Percentiles rank a stretch among this genome's conserved stretches.
Evolutionary conservation across 2,888 invertebrate genomes (phyloP).

Genomic region (Melolontha melolontha): DNA sequence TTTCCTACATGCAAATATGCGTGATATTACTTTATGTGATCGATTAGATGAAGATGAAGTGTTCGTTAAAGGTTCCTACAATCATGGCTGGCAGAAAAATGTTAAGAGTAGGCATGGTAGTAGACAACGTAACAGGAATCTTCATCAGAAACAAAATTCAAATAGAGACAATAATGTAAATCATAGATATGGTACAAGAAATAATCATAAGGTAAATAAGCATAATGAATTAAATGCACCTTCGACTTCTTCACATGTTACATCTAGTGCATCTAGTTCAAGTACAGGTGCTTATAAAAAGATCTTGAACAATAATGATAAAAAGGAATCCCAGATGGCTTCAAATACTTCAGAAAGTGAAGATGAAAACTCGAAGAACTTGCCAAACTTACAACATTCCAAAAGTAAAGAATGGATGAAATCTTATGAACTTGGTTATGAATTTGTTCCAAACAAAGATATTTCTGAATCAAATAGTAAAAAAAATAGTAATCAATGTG

Average conservation of each 20-base stretch:
- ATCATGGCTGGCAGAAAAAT: conserved; percentile 22
- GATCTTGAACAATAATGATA: neutral
- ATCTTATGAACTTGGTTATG: conserved; percentile 69
- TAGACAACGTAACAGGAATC: conserved; percentile 1
- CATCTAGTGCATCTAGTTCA: neutral
- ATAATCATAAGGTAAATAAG: neutral
- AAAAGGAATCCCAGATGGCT: conserved; percentile 41
- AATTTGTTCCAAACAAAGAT: conserved; percentile 36
- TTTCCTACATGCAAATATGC: conserved; percentile 41
- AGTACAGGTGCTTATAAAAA: conserved; percentile 31
- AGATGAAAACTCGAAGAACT: conserved; percentile 38
- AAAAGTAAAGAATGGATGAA: conserved; percentile 65
- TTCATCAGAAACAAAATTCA: conserved; percentile 3
- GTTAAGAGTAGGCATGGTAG: conserved; percentile 12
- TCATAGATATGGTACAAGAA: conserved; percentile 27
- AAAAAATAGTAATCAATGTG: conserved; percentile 4
- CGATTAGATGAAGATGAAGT: conserved; percentile 36
- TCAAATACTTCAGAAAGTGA: conserved; percentile 43
- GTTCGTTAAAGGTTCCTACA: conserved; percentile 40
- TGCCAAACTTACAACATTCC: conserved; percentile 29
- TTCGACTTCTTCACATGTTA: conserved; percentile 20
- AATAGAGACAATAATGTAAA: conserved; percentile 24
- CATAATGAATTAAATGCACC: conserved; percentile 19
- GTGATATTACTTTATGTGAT: conserved; percentile 34
- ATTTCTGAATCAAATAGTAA: neutral